phyloP scores from a whole-genome alignment of 2,797 vertebrate species.

The Epinephelus coioides region DNA sequence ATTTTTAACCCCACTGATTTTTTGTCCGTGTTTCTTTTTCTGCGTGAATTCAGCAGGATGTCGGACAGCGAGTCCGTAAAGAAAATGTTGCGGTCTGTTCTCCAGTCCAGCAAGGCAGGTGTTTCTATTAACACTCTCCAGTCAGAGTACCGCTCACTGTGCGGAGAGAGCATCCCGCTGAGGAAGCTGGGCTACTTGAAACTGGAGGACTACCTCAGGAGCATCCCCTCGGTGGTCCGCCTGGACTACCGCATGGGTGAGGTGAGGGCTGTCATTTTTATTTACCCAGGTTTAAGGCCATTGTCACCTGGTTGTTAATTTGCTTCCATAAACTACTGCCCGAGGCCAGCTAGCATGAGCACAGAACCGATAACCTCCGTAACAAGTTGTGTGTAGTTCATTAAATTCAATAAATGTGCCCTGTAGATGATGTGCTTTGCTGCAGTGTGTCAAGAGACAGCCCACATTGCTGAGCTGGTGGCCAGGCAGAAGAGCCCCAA shows the following conservation, averaged over 20 bases:
- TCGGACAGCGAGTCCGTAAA: slow-evolving; percentile 87
- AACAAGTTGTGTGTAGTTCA: neutral
- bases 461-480: slow-evolving; percentile 91
- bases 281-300: neutral
- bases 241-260: slow-evolving; percentile 86
- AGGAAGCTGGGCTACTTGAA: slow-evolving; percentile 86
- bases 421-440: slow-evolving; percentile 88
- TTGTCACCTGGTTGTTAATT: neutral
- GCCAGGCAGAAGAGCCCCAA: slow-evolving; percentile 90
- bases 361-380: neutral
- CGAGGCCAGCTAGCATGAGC: neutral
- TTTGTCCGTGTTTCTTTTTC: slow-evolving; percentile 8
- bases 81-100: slow-evolving; percentile 92
- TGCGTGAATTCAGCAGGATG: slow-evolving; percentile 83
- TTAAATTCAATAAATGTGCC: slow-evolving; percentile 9
- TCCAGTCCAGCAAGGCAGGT: slow-evolving; percentile 91
- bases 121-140: slow-evolving; percentile 86
- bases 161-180: slow-evolving; percentile 91
- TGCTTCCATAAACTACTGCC: neutral
- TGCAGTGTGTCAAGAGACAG: slow-evolving; percentile 88
- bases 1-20: neutral
- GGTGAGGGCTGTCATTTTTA: slow-evolving; percentile 79
- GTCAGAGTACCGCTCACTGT: slow-evolving; percentile 88
- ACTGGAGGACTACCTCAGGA: slow-evolving; percentile 88
- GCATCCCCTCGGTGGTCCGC: slow-evolving; percentile 90